phyloP scores from a whole-genome alignment of 2,888 invertebrate species.

The Sericinus montela region DNA sequence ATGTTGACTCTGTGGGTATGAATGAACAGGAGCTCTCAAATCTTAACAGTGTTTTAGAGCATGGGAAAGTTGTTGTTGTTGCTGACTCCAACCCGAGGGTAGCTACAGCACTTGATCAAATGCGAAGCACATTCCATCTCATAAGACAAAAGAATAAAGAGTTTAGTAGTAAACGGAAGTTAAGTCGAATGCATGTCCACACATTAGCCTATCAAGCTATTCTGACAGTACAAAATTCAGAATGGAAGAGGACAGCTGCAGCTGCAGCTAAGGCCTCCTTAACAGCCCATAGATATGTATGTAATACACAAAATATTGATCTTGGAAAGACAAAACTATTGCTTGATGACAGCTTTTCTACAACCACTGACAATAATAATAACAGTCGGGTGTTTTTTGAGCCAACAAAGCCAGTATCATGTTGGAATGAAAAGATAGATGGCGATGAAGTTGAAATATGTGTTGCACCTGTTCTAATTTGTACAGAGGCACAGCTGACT shows the following conservation, averaged over 20 bases:
- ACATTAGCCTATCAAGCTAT: slow-evolving; percentile 93
- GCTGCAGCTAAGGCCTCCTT: slow-evolving; percentile 91
- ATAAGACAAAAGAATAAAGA: slow-evolving; percentile 64
- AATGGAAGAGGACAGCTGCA: slow-evolving; percentile 88
- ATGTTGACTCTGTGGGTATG: slow-evolving; percentile 91
- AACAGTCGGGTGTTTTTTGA: slow-evolving; percentile 82
- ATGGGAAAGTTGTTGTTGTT: slow-evolving; percentile 85
- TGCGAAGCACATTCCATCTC: slow-evolving; percentile 83
- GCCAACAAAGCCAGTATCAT: slow-evolving; percentile 86
- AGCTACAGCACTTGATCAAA: slow-evolving; percentile 89
- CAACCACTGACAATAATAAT: slow-evolving; percentile 78
- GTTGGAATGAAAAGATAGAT: slow-evolving; percentile 85
- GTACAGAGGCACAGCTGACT: slow-evolving; percentile 88
- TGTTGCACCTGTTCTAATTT: slow-evolving; percentile 90
- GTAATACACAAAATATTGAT: slow-evolving; percentile 81
- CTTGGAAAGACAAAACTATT: slow-evolving; percentile 77
- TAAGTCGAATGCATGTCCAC: slow-evolving; percentile 90
- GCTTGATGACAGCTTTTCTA: slow-evolving; percentile 91
- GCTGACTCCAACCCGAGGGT: slow-evolving; percentile 89
- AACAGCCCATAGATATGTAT: slow-evolving; percentile 90
- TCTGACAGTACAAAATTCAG: slow-evolving; percentile 82
- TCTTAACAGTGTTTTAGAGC: slow-evolving; percentile 83
- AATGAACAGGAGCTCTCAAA: slow-evolving; percentile 93
- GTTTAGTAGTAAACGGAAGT: slow-evolving; percentile 68
- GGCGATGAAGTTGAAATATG: slow-evolving; percentile 82